Conservation (phyloP, 1,140 invertebrate species). For the Caenorhabditis latens region DNA sequence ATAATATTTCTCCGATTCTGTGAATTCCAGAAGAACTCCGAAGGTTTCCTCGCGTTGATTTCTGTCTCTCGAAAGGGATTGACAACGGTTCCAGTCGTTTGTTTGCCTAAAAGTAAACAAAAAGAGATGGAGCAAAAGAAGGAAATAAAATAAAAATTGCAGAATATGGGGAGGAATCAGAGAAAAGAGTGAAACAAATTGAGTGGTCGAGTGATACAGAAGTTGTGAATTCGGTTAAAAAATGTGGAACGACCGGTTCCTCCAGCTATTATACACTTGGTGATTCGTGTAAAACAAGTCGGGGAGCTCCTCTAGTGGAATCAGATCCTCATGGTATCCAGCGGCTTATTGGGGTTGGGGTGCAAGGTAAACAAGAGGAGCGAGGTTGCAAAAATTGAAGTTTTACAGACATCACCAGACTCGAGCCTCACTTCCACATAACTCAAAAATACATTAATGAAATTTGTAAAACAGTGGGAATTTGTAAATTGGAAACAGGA, state of each 20-base stretch:
- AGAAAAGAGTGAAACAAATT: too few species aligned
- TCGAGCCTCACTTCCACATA: neutral
- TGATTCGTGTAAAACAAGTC: neutral
- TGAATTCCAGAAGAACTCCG: neutral
- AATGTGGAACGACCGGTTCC: neutral
- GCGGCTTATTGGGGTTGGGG: neutral
- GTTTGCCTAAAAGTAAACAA: neutral
- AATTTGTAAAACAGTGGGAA: neutral
- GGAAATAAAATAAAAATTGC: too few species aligned
- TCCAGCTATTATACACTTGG: neutral
- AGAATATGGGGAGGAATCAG: too few species aligned
- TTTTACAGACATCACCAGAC: neutral
- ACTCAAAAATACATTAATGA: conserved; percentile 7
- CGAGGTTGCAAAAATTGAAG: neutral
- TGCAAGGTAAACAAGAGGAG: neutral
- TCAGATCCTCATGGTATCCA: neutral
- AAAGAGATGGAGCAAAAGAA: neutral
- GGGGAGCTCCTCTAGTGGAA: neutral
- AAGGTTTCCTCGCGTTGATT: neutral
- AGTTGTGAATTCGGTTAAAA: neutral
- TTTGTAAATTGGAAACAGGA: neutral
- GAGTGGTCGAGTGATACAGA: too few species aligned
- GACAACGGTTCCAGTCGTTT: neutral
- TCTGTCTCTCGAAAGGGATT: neutral
- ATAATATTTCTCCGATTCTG: conserved; percentile 6